Conservation (phyloP, 2,113 vertebrate genomes). For the Notechis scutatus region DNA sequence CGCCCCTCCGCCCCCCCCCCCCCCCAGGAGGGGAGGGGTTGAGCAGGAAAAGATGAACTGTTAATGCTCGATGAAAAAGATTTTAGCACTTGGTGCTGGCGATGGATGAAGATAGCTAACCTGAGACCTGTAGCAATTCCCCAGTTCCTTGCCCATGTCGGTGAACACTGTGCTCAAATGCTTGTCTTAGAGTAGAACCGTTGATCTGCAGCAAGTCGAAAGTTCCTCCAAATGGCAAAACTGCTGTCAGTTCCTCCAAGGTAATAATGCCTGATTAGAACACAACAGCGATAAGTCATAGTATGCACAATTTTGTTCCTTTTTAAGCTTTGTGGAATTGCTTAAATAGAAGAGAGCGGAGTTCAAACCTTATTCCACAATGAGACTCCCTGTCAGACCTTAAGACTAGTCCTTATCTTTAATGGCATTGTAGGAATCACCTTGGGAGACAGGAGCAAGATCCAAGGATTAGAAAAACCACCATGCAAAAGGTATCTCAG, state of each 20-base stretch:
- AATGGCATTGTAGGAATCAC: not conserved
- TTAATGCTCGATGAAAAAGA: not conserved
- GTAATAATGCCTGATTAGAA: constrained; percentile 80
- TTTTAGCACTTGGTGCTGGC: not conserved
- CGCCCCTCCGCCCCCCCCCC: not conserved
- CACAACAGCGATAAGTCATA: not conserved
- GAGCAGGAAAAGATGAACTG: not conserved
- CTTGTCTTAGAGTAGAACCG: constrained; percentile 81
- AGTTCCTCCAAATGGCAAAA: constrained; percentile 88
- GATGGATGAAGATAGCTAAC: constrained; percentile 60
- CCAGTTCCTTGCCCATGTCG: constrained; percentile 78
- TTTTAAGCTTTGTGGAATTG: not conserved
- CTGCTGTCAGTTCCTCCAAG: constrained; percentile 82
- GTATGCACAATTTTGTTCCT: not conserved
- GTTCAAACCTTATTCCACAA: not conserved
- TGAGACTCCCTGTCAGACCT: not conserved
- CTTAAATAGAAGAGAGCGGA: not conserved
- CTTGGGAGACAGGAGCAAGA: not conserved
- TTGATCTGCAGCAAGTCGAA: constrained; percentile 82
- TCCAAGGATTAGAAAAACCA: not conserved
- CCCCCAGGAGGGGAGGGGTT: not conserved
- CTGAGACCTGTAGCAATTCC: constrained; percentile 91
- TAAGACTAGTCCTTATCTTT: not conserved
- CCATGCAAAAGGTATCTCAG: not conserved
- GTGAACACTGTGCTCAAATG: constrained; percentile 84